Evolutionary conservation across 2,113 vertebrate genomes (phyloP), one percentile per base, ranked within the genome.

Genomic region (Cinclus cinclus): DNA sequence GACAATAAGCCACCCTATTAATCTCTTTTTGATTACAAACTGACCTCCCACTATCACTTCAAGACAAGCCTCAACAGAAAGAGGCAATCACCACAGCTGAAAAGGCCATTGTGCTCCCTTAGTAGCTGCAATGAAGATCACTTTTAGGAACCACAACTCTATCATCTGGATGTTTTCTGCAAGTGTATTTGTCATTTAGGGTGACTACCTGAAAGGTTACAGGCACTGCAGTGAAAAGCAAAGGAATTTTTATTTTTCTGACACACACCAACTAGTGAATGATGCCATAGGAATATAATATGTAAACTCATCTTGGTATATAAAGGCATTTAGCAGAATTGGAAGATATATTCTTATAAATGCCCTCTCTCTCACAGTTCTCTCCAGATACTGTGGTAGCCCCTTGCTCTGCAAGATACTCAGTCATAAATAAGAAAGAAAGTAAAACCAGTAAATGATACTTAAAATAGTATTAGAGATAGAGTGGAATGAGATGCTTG

Each of bases 361-460:
- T 20, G 44, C 44, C n/a, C 20, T 56, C 28, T 63, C 37, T 53
- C 47, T 55, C 56, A 74, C 28, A 77, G 47, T 90, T 86, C 49
- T 83, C 71, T 60, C 30, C 64, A 81, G 19, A 31, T 25, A 41
- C 59, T 59, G 12, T 4, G 10, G 64, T 25, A 50, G 75, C 9
- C 24, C 65, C 31, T 80, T 80, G 24, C 50, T 86, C 79, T 78
- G 55, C 0, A 1, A 53, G 56, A 77, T 58, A 79, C 41, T 76
- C 87, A 75, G 64, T n/a, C 21, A 3, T 83, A 96, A 95, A 88
- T 74, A 86, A 94, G 56, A 70, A 83, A 81, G 75, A 93, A 94
- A 96, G 94, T 93, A 92, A 95, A 94, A 70, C 46, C 76, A 83
- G 80, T 90, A 94, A 95, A 94, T 73, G 46, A 92, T 82, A 86